Evolutionary conservation across 1,140 invertebrate species (phyloP).

Genomic region (Papilio dardanus): DNA sequence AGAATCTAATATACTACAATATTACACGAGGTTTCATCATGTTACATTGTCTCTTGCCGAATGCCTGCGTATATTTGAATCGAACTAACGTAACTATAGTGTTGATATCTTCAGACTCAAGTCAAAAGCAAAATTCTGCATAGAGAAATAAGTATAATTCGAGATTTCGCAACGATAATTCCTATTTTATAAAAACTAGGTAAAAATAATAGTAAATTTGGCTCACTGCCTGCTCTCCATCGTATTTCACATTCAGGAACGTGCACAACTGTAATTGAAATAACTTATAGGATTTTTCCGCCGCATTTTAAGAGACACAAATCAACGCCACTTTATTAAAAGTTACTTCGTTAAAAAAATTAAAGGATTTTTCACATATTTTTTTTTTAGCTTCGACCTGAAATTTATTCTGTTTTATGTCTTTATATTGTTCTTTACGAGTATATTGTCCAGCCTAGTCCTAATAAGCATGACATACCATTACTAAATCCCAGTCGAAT

Average conservation of each 20-base stretch:
- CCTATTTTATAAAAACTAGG: neutral
- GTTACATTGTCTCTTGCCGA: too few relatives aligned
- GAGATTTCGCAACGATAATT: neutral
- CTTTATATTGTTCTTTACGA: too few relatives aligned
- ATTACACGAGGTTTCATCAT: too few relatives aligned
- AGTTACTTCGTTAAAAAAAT: constrained; percentile 4
- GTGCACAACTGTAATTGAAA: constrained; percentile 25
- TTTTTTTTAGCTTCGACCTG: neutral
- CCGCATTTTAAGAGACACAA: constrained; percentile 13
- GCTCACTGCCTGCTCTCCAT: constrained; percentile 9
- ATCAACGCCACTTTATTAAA: constrained; percentile 15
- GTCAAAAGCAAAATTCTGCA: neutral
- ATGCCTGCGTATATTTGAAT: too few relatives aligned
- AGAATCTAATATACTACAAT: too few relatives aligned
- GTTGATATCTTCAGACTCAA: neutral
- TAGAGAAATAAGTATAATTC: neutral
- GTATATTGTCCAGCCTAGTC: too few relatives aligned
- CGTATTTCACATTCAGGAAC: constrained; percentile 23
- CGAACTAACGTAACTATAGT: neutral
- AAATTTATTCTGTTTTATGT: neutral
- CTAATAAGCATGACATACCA: too few relatives aligned
- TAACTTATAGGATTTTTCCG: constrained; percentile 25
- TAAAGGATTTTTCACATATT: neutral
- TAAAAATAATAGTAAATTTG: constrained; percentile 23
- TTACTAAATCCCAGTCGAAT: neutral